Evolutionary conservation across 2,113 vertebrate genomes (phyloP).

Genomic region (Oreotrochilus melanogaster): DNA sequence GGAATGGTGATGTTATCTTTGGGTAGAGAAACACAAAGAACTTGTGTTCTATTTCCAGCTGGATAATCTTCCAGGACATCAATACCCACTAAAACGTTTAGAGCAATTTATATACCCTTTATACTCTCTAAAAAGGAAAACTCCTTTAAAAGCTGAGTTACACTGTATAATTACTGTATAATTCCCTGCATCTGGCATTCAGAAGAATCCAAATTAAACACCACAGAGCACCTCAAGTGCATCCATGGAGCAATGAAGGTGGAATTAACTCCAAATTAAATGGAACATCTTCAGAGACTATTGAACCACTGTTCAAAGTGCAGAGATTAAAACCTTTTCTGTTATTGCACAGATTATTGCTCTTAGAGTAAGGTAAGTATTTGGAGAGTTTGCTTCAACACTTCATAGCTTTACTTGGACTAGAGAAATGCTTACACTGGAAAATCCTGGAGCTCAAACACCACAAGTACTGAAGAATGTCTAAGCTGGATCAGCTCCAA

Average conservation of each 20-base stretch:
- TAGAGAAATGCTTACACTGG: neutral
- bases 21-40: slow-evolving; percentile 18
- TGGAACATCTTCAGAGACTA: slow-evolving; percentile 24
- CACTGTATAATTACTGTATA: slow-evolving; percentile 61
- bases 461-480: slow-evolving; percentile 10
- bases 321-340: slow-evolving; percentile 3
- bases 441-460: slow-evolving; percentile 30
- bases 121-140: slow-evolving; percentile 45
- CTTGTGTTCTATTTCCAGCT: slow-evolving; percentile 46
- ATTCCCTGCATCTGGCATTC: slow-evolving; percentile 65
- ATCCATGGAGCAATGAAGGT: slow-evolving; percentile 56
- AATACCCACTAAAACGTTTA: slow-evolving; percentile 51
- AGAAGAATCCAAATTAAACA: slow-evolving; percentile 65
- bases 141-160: slow-evolving; percentile 59
- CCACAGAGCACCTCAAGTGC: slow-evolving; percentile 61
- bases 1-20: neutral
- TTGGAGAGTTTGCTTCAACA: slow-evolving; percentile 9
- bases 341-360: neutral
- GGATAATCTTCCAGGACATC: slow-evolving; percentile 64
- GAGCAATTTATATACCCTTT: slow-evolving; percentile 69
- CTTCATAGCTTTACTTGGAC: neutral
- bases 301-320: neutral
- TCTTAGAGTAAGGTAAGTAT: neutral
- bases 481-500: slow-evolving; percentile 25
- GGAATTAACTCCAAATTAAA: slow-evolving; percentile 73